These are phyloP conservation scores for Diadegma fenestrale DNA, from an alignment of 2,888 invertebrate species.

Conservation along the genomic window DNA sequence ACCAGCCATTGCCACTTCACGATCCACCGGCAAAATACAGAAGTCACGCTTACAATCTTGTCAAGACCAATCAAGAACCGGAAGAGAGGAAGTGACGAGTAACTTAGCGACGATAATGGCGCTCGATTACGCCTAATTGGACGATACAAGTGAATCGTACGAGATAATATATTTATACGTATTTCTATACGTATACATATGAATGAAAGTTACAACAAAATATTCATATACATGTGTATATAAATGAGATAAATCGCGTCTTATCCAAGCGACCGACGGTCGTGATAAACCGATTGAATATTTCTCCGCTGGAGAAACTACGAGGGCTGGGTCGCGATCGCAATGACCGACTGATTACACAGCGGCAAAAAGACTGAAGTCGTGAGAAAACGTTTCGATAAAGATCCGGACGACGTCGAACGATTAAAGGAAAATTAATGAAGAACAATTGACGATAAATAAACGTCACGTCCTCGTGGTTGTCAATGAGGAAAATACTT, in stretches of 20 bases:
- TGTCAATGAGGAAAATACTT: background rate
- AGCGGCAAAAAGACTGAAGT: constrained; percentile 45
- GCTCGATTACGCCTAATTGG: constrained; percentile 65
- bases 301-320: constrained; percentile 27
- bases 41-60: constrained; percentile 83
- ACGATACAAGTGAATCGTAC: constrained; percentile 57
- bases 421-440: background rate
- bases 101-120: constrained; percentile 75
- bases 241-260: constrained; percentile 1
- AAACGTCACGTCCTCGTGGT: constrained; percentile 16
- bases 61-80: constrained; percentile 82
- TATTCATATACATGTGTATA: constrained; percentile 8
- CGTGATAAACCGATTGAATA: constrained; percentile 31
- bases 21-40: constrained; percentile 84
- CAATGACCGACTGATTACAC: constrained; percentile 8
- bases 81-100: constrained; percentile 84
- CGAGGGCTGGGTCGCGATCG: constrained; percentile 14
- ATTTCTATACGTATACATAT: background rate
- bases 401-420: background rate
- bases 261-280: constrained; percentile 12
- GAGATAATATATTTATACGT: constrained; percentile 38
- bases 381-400: background rate
- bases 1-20: constrained; percentile 78
- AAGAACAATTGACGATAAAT: background rate
- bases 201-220: background rate